A percentile compares a stretch with the other conserved stretches of the same genome.
Evolutionary conservation across 30 jellyfish, hydroid and myxozoan species (phyloP).

Genomic region (Cassiopea xamachana): DNA sequence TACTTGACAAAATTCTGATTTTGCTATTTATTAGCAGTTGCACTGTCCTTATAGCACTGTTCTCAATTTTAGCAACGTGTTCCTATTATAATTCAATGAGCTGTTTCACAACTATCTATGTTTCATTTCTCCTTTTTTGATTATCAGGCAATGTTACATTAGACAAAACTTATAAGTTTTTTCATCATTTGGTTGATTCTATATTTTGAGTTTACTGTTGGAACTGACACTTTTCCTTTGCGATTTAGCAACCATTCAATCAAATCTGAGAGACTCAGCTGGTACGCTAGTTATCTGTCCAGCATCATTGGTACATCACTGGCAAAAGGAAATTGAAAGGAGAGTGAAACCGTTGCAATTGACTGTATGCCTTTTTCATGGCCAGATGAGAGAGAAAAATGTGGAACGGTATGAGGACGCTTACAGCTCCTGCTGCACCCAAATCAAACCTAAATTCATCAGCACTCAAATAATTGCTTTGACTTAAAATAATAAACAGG

Average conservation of each 20-base stretch:
- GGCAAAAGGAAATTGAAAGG: constrained; percentile 95
- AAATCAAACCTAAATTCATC: no score
- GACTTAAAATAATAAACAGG: no score
- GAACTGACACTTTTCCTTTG: not conserved
- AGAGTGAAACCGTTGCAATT: constrained; percentile 77
- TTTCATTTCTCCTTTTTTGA: not conserved
- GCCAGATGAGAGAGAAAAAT: constrained; percentile 81
- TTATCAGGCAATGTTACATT: not conserved
- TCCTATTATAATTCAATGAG: no score
- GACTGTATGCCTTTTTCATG: constrained; percentile 89
- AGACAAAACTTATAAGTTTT: no score
- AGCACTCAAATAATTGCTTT: no score
- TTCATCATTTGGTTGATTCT: not conserved
- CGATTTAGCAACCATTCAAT: not conserved
- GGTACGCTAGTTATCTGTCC: constrained; percentile 92
- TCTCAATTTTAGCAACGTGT: no score
- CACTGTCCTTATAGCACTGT: no score
- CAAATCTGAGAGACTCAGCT: constrained; percentile 47
- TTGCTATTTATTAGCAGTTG: no score
- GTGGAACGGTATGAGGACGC: constrained; percentile 54
- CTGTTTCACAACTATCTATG: no score
- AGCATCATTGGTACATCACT: constrained; percentile 96
- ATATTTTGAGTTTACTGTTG: not conserved
- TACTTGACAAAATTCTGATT: not conserved
- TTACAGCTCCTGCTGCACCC: not conserved